phyloP scores from a whole-genome alignment of 2,888 invertebrate genomes.

The Steromphala cineraria region DNA sequence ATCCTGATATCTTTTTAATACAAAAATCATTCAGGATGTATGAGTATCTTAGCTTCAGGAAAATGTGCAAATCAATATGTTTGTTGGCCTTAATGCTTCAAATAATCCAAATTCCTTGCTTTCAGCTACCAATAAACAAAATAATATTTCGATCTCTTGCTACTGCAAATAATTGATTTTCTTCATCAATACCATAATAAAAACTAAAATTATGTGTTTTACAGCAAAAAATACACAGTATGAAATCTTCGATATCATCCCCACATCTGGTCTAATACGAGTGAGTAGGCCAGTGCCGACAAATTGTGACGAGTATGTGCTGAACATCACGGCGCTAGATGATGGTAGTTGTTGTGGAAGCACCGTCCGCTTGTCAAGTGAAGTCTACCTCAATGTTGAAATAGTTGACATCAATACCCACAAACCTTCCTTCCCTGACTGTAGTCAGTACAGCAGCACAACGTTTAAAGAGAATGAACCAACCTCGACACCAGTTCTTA shows the following conservation, averaged over 20 bases:
- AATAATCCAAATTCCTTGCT: no score
- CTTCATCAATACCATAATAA: no score
- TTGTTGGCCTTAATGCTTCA: no score
- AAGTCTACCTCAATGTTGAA: conserved; percentile 95
- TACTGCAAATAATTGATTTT: no score
- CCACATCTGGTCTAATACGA: conserved; percentile 71
- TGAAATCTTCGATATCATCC: conserved; percentile 69
- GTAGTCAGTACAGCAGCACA: conserved; percentile 87
- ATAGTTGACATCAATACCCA: conserved; percentile 98
- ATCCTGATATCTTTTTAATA: no score
- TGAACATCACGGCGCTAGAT: conserved; percentile 97
- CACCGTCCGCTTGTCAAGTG: conserved; percentile 90
- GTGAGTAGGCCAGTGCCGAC: conserved; percentile 62
- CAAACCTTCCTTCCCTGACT: conserved; percentile 96
- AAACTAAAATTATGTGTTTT: neutral
- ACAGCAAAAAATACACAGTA: conserved; percentile 40
- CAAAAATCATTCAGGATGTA: no score
- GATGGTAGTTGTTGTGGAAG: conserved; percentile 97
- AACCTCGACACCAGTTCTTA: conserved; percentile 50
- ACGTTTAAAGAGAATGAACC: conserved; percentile 55
- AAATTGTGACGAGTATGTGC: conserved; percentile 82
- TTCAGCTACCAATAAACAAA: no score
- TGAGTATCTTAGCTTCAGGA: no score
- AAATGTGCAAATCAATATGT: no score
- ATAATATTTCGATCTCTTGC: no score